These are phyloP conservation scores for Alfaro cultratus DNA, from an alignment of 2,797 vertebrate genomes.

Conservation along the genomic window DNA sequence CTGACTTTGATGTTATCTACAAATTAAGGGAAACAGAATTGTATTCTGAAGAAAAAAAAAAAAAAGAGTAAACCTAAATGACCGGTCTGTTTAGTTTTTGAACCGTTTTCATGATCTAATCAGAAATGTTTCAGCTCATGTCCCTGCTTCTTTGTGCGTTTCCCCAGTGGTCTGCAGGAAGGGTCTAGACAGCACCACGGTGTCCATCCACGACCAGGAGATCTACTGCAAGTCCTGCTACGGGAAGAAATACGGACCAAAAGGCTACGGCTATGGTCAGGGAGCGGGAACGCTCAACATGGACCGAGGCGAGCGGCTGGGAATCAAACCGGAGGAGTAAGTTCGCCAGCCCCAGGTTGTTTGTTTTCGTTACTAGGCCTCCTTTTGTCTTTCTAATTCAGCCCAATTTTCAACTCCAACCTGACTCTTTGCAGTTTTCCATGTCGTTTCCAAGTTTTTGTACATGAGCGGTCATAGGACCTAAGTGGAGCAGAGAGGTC, in stretches of 20 bases:
- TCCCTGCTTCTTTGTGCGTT: not conserved
- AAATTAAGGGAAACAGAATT: too few relatives aligned
- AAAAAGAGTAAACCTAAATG: not conserved
- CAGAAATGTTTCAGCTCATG: not conserved
- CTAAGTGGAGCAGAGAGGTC: not conserved
- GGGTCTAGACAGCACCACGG: slow-evolving; percentile 93
- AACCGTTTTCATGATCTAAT: not conserved
- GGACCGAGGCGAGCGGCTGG: slow-evolving; percentile 93
- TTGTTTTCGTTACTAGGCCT: not conserved
- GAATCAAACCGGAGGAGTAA: slow-evolving; percentile 93
- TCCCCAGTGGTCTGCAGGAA: slow-evolving; percentile 92
- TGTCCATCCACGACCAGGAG: slow-evolving; percentile 91
- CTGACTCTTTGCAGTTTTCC: not conserved
- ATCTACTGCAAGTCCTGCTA: slow-evolving; percentile 98
- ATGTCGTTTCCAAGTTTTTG: not conserved
- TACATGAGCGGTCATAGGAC: slow-evolving; percentile 1
- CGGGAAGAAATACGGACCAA: slow-evolving; percentile 95
- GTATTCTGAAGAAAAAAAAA: too few relatives aligned
- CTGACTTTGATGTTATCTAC: not conserved
- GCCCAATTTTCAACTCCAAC: not conserved
- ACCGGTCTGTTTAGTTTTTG: not conserved
- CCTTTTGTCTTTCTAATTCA: not conserved
- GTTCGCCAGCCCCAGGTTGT: slow-evolving; percentile 27
- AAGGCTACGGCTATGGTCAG: slow-evolving; percentile 95
- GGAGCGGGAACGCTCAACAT: slow-evolving; percentile 94